Percentiles rank a stretch among this genome's conserved stretches.
Evolutionary conservation across 2,888 invertebrate species (phyloP).

Genomic region (Sipha maydis): DNA sequence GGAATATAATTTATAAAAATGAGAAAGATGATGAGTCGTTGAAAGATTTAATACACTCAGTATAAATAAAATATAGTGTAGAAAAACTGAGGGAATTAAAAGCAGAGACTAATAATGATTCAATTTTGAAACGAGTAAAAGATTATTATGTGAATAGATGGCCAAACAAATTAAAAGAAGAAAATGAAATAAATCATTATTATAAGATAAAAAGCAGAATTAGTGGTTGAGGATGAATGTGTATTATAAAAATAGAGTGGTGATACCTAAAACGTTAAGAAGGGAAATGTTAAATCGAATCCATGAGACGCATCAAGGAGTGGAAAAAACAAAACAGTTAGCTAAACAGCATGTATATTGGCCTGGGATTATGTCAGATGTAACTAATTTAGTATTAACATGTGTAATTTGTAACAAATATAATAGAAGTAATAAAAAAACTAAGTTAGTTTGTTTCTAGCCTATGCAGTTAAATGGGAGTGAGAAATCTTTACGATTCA

Average conservation of each 20-base stretch:
- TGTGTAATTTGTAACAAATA: constrained; percentile 14
- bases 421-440: constrained; percentile 1
- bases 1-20: neutral
- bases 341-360: neutral
- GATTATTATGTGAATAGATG: constrained; percentile 16
- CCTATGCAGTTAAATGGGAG: no score
- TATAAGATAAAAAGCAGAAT: neutral
- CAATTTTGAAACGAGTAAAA: neutral
- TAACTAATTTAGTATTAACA: neutral
- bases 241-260: neutral
- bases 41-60: constrained; percentile 9
- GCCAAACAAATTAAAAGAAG: constrained; percentile 26
- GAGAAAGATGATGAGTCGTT: neutral
- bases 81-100: constrained; percentile 15
- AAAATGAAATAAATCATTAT: neutral
- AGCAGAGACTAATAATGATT: neutral
- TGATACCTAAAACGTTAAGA: neutral
- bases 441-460: no score
- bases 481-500: no score
- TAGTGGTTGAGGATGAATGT: neutral
- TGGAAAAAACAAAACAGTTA: neutral
- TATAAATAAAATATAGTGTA: constrained; percentile 16
- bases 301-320: neutral
- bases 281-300: neutral
- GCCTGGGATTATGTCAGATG: neutral